Evolutionary conservation across 2,113 vertebrate genomes (phyloP).

Genomic region (Casuarius casuarius): DNA sequence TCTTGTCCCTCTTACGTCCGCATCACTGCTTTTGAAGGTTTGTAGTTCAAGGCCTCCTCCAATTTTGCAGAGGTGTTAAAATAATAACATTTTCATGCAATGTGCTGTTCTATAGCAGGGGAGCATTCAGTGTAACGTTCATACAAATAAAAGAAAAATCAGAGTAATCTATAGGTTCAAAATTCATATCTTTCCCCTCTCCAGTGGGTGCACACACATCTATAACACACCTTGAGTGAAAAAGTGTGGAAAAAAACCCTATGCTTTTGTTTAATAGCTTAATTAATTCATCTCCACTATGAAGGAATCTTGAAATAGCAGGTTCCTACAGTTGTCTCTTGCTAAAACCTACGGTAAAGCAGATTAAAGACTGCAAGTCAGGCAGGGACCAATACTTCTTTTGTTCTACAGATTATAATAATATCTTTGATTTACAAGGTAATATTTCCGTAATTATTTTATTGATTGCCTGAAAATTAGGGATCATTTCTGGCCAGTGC

Average conservation of each 20-base stretch:
- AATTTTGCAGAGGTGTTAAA: not conserved
- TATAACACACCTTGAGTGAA: not conserved
- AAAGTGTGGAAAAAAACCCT: not conserved
- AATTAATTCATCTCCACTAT: not conserved
- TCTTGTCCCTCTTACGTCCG: not conserved
- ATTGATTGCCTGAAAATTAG: not conserved
- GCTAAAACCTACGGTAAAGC: not conserved
- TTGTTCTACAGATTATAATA: not conserved
- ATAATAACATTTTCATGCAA: not conserved
- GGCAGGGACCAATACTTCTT: not conserved
- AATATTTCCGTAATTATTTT: slow-evolving; percentile 12
- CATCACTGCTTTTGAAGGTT: not conserved
- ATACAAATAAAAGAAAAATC: slow-evolving; percentile 23
- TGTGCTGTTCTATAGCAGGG: not conserved
- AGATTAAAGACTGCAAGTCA: not conserved
- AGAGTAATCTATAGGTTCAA: not conserved
- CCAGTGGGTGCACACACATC: not conserved
- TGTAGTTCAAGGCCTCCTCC: not conserved
- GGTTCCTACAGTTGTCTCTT: not conserved
- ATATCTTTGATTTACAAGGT: not conserved
- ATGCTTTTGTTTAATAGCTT: not conserved
- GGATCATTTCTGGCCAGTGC: not conserved
- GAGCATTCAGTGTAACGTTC: slow-evolving; percentile 1
- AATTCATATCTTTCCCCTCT: slow-evolving; percentile 1
- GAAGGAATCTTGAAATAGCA: not conserved